Base-by-base conservation (phyloP, 2,113 vertebrate species). In the Paracanthobrama guichenoti region DNA sequence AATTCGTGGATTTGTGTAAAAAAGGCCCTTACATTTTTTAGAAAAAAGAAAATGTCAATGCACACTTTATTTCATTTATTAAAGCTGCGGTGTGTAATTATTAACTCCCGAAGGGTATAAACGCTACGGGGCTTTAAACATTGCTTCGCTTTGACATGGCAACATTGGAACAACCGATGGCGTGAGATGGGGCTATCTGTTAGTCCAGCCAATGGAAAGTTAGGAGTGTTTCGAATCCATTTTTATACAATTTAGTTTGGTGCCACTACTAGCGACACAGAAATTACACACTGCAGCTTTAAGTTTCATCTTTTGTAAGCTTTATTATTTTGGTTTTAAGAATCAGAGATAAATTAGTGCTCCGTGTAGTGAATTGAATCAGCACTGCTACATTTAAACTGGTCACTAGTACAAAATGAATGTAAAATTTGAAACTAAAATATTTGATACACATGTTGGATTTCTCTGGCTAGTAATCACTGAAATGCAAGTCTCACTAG, bases 361-460 rank as follows among this genome's bases (percentile, higher is more conserved):
- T 90, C 87, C 90, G 91, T 90, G 84, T 78, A 90, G 86, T 89
- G 84, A 86, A 90, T 82, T 82, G 88, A 91, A 88, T 53, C 86
- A 81, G 76, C 88, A 88, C 76, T 81, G 90, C 86, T 82, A 88
- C 88, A 88, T 76, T 77, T 90, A 84, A 66, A 85, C 64, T 69
- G 90, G 92, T 90, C 90, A 91, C 91, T 85, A 87, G 91, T 91
- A 91, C 90, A 92, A 92, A 90, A 92, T 90, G 91, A 93, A 93
- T 94, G 93, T 94, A 92, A 90, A 76, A 85, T 2, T 87, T 92
- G 89, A 92, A 75, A 88, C 86, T 90, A 86, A 85, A 69, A 87
- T 87, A 87, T 88, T 78, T 82, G 57, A 90, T 88, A 92, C 18
- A 35, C 28, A 48, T 88, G 80, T 31, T 76, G 74, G 50, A 35